phyloP scores from a whole-genome alignment of 2,888 invertebrate species.

The Synergus japonicus region DNA sequence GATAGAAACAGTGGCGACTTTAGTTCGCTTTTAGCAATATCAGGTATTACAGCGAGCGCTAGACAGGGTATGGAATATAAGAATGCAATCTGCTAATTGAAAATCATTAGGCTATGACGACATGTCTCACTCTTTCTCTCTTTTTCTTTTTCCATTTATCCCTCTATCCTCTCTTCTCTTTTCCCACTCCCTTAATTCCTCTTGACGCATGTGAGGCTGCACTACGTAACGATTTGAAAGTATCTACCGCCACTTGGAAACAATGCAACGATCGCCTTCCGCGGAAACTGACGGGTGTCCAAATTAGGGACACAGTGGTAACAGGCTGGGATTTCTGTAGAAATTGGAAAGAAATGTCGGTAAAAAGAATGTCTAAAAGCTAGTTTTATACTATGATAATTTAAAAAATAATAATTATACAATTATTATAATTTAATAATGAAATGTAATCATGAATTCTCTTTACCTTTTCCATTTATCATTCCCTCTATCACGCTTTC shows the following conservation, averaged over 20 bases:
- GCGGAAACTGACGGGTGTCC: neutral
- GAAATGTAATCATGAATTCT: no score
- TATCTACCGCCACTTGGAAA: slow-evolving; percentile 23
- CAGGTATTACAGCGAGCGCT: slow-evolving; percentile 42
- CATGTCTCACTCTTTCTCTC: slow-evolving; percentile 35
- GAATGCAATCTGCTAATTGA: slow-evolving; percentile 52
- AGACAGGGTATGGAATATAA: slow-evolving; percentile 53
- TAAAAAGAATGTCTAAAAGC: no score
- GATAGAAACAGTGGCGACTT: slow-evolving; percentile 50
- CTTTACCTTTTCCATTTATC: no score
- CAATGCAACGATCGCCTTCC: slow-evolving; percentile 27
- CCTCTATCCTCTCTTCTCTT: neutral
- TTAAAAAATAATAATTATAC: no score
- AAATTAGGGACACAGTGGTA: neutral
- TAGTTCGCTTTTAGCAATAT: neutral
- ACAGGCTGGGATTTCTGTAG: neutral
- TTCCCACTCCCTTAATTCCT: neutral
- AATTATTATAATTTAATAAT: no score
- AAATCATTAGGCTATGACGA: slow-evolving; percentile 52
- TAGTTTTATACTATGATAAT: no score
- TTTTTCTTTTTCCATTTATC: neutral
- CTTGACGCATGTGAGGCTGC: slow-evolving; percentile 42
- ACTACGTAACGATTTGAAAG: slow-evolving; percentile 49
- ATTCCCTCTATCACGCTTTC: no score
- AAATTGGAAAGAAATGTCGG: no score